Conservation (phyloP, 1,140 invertebrate species). For the Liolophura sinensis region DNA sequence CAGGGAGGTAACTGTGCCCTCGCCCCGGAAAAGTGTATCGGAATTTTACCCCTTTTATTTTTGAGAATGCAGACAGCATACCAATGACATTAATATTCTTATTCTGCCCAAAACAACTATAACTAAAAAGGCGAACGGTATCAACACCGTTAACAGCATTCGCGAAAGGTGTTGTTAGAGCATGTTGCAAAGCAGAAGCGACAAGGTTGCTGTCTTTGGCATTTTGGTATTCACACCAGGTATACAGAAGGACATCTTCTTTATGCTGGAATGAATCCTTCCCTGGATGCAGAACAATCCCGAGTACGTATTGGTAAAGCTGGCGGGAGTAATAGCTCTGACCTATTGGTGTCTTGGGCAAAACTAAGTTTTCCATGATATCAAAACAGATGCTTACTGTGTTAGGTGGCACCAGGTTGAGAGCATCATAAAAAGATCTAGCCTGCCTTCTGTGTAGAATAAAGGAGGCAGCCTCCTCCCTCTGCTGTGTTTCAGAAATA, state of each 20-base stretch:
- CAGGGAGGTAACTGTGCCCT: too few relatives aligned
- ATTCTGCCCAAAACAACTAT: slow-evolving; percentile 6
- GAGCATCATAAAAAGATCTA: slow-evolving; percentile 10
- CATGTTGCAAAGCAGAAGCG: slow-evolving; percentile 13
- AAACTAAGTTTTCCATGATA: slow-evolving; percentile 16
- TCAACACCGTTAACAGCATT: background rate
- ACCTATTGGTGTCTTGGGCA: slow-evolving; percentile 13
- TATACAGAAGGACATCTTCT: slow-evolving; percentile 6
- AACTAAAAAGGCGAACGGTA: background rate
- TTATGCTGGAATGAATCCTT: background rate
- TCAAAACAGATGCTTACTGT: slow-evolving; percentile 11
- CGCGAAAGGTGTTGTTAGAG: background rate
- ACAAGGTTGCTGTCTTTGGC: slow-evolving; percentile 16
- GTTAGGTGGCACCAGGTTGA: too few relatives aligned
- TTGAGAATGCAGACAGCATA: background rate
- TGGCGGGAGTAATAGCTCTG: slow-evolving; percentile 12
- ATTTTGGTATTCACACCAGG: slow-evolving; percentile 12
- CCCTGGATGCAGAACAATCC: slow-evolving; percentile 9
- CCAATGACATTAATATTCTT: background rate
- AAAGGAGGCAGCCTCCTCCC: background rate
- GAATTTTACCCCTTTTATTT: too few relatives aligned
- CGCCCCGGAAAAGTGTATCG: too few relatives aligned
- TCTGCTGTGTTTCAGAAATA: background rate
- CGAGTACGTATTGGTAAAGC: slow-evolving; percentile 11
- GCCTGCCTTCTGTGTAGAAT: slow-evolving; percentile 14